A percentile compares a stretch with the other conserved stretches of the same genome.
phyloP scores from a whole-genome alignment of 1,140 invertebrate species.

The Hypsibius dujardini region DNA sequence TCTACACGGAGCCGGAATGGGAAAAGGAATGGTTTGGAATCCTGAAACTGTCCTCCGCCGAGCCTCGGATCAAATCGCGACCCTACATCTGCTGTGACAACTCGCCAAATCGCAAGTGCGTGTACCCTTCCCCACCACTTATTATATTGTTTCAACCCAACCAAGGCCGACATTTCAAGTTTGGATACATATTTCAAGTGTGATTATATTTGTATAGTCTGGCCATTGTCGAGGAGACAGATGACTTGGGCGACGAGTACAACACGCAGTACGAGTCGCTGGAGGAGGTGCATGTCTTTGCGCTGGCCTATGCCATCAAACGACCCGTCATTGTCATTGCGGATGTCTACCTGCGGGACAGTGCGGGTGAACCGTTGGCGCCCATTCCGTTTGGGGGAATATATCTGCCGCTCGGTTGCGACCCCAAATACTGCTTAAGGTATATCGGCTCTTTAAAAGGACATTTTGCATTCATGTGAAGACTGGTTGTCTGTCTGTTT shows the following conservation, averaged over 20 bases:
- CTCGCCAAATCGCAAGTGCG: slow-evolving; percentile 22
- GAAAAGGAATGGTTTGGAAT: slow-evolving; percentile 59
- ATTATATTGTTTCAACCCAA: too few relatives aligned
- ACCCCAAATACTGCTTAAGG: slow-evolving; percentile 44
- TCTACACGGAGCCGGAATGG: slow-evolving; percentile 59
- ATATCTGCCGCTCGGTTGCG: slow-evolving; percentile 62
- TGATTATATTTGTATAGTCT: slow-evolving; percentile 20
- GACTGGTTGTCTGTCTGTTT: too few relatives aligned
- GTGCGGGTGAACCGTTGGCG: slow-evolving; percentile 62
- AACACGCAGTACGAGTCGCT: slow-evolving; percentile 50
- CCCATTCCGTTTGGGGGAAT: slow-evolving; percentile 78
- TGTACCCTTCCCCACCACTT: too few relatives aligned
- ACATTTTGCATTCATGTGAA: too few relatives aligned
- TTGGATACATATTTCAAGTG: not conserved
- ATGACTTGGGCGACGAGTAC: not conserved
- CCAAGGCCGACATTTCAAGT: too few relatives aligned
- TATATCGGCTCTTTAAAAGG: slow-evolving; percentile 21
- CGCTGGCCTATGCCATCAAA: slow-evolving; percentile 61
- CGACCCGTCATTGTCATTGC: slow-evolving; percentile 69
- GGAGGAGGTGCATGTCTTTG: slow-evolving; percentile 69
- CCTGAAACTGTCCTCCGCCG: slow-evolving; percentile 49
- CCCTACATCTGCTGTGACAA: slow-evolving; percentile 27
- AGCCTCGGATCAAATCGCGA: slow-evolving; percentile 35
- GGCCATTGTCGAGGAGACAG: not conserved
- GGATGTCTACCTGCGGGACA: slow-evolving; percentile 61